Evolutionary conservation across 2,113 vertebrate species (phyloP), one percentile per base, ranked within the genome.

Genomic region (Rynchops niger): DNA sequence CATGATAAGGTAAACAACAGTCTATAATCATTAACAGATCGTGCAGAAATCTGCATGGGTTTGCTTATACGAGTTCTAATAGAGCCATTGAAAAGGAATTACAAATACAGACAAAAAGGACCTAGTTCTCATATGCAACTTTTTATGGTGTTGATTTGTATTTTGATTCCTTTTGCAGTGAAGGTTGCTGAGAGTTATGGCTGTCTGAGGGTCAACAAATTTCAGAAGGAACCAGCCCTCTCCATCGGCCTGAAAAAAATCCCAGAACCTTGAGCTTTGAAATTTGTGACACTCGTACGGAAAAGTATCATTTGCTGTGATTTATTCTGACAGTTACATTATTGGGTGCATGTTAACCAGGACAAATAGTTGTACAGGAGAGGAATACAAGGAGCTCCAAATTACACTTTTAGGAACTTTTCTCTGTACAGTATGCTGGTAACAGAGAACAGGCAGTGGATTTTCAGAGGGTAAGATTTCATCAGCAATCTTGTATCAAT

Each of bases 181-280:
- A 96, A 92, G 82, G 87, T 80, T 94, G 89, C 79, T 8, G 14
- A 53, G 96, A 96, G 67, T 96, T 96, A 95, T 58, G 12, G 49
- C 85, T 92, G 95, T 94, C 96, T 95, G 82, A 96, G 95, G 96
- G 96, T 96, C 96, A 90, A 95, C 96, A 97, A 95, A 96, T 97
- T 97, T 92, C 66, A 69, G 81, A 30, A 82, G 70, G 91, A 95
- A 20, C 83, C 50, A 72, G 53, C 81, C 77, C 70, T 73, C 49
- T 91, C 77, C 49, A 26, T 67, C 1, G 52, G 88, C 72, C 93
- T 94, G 83, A 91, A 91, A 94, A 93, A 66, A 82, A 72, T 85
- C 73, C 77, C 86, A 49, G 74, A 82, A 42, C 91, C 88, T 29
- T 82, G 86, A 82, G 95, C 89, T 88, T 29, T 66, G 86, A 72